Evolutionary conservation across 2,888 invertebrate genomes (phyloP).

Genomic region (Barypeithes pellucidus): DNA sequence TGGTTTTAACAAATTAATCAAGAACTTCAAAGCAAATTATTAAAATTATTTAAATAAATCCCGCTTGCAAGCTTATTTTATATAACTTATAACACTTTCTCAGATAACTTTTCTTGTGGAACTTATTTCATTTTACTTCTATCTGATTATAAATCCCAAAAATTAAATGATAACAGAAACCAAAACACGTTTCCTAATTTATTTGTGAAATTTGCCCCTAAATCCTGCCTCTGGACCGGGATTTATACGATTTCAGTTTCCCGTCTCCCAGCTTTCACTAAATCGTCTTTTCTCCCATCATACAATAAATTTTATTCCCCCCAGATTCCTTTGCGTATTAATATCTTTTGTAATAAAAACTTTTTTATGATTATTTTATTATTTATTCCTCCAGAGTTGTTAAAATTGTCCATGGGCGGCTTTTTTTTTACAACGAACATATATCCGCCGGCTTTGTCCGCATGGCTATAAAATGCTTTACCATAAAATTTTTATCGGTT

Average conservation of each 20-base stretch:
- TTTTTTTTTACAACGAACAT: conserved; percentile 16
- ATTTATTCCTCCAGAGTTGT: conserved; percentile 41
- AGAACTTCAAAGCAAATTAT: too few species aligned
- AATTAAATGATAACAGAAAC: conserved; percentile 34
- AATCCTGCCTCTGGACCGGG: conserved; percentile 20
- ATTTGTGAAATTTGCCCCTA: conserved; percentile 35
- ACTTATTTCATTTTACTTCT: neutral
- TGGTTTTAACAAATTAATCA: too few species aligned
- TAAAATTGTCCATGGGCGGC: conserved; percentile 33
- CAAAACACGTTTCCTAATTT: conserved; percentile 47
- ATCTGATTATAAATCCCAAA: conserved; percentile 8
- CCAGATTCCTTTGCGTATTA: conserved; percentile 43
- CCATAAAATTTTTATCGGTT: conserved; percentile 26
- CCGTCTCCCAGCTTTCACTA: conserved; percentile 33
- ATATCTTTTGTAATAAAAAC: conserved; percentile 48
- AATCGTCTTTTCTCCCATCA: conserved; percentile 30
- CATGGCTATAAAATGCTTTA: conserved; percentile 17
- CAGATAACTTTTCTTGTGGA: neutral
- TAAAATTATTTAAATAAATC: too few species aligned
- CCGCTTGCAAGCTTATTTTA: too few species aligned
- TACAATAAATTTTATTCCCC: conserved; percentile 34
- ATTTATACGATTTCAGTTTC: conserved; percentile 26
- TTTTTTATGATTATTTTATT: conserved; percentile 44
- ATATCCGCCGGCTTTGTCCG: conserved; percentile 30
- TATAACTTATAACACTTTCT: too few species aligned